Conservation (phyloP, 2,888 invertebrate genomes). For the Poecilus cupreus region DNA sequence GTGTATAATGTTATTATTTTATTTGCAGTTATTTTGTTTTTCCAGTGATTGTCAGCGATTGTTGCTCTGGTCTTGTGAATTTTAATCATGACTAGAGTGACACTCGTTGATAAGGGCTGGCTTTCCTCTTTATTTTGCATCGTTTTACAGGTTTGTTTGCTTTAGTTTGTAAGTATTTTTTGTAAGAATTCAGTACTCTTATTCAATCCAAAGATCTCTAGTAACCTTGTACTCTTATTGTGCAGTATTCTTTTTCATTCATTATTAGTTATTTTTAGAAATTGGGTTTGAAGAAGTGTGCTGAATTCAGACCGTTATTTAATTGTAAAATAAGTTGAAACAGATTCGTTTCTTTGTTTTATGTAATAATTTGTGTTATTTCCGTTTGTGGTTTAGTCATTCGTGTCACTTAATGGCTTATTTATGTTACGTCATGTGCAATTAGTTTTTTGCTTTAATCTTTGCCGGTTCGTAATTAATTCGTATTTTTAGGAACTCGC, state of each 20-base stretch:
- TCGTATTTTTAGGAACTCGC: constrained; percentile 79
- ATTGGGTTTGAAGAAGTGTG: too few relatives aligned
- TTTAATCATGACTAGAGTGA: constrained; percentile 72
- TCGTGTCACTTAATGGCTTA: not conserved
- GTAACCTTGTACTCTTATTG: too few relatives aligned
- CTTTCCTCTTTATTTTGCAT: constrained; percentile 4
- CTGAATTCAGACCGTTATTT: too few relatives aligned
- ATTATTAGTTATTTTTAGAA: too few relatives aligned
- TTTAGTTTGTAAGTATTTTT: not conserved
- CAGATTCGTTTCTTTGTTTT: too few relatives aligned
- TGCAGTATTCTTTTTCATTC: too few relatives aligned
- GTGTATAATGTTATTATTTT: constrained; percentile 13
- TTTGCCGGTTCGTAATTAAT: constrained; percentile 19
- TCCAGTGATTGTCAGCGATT: constrained; percentile 66
- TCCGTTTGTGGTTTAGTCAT: constrained; percentile 33
- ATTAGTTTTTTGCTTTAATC: constrained; percentile 4
- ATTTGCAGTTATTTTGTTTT: constrained; percentile 47
- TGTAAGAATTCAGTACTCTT: not conserved
- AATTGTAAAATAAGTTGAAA: too few relatives aligned
- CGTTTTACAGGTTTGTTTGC: constrained; percentile 40
- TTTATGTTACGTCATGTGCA: constrained; percentile 12
- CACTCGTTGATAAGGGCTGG: constrained; percentile 70
- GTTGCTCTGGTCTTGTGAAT: constrained; percentile 68
- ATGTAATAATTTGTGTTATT: constrained; percentile 14
- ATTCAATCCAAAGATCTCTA: too few relatives aligned